Percentiles rank a stretch among this genome's conserved stretches.
Conservation (phyloP, 2,888 invertebrate genomes). For the Acrobasis suavella region DNA sequence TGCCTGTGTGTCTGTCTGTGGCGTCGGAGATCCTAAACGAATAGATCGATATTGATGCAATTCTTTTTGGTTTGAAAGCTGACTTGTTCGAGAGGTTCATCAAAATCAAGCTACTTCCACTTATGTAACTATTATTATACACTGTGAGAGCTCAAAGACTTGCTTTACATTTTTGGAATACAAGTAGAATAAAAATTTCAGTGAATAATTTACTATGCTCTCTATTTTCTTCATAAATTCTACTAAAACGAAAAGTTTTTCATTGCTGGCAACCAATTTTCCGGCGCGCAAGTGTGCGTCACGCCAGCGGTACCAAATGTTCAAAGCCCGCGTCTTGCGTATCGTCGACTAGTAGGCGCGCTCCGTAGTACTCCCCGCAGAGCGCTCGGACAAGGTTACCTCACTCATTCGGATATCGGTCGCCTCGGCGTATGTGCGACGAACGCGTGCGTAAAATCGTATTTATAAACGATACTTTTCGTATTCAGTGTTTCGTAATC, state of each 20-base stretch:
- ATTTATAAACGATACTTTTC: constrained; percentile 26
- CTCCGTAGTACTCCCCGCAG: constrained; percentile 8
- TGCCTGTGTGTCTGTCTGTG: too few species aligned
- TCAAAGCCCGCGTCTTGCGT: constrained; percentile 23
- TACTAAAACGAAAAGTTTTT: constrained; percentile 26
- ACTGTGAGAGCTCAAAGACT: too few species aligned
- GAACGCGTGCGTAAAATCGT: constrained; percentile 33
- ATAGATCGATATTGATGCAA: too few species aligned
- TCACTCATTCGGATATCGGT: constrained; percentile 28
- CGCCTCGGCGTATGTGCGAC: constrained; percentile 23
- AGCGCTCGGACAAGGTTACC: constrained; percentile 21
- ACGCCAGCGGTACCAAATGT: constrained; percentile 32
- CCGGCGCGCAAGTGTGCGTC: constrained; percentile 32
- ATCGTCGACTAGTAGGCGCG: constrained; percentile 14
- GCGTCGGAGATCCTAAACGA: too few species aligned
- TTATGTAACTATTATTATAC: too few species aligned
- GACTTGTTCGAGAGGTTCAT: neutral
- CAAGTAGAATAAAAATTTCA: neutral
- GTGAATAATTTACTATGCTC: neutral
- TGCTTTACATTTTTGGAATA: too few species aligned
- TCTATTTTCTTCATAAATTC: neutral
- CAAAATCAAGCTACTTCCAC: too few species aligned
- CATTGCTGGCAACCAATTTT: constrained; percentile 31
- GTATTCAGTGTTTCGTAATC: constrained; percentile 30
- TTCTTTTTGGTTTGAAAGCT: too few species aligned